Conservation (phyloP, 30 jellyfish, hydroid and myxozoan genomes). For the Cassiopea xamachana region DNA sequence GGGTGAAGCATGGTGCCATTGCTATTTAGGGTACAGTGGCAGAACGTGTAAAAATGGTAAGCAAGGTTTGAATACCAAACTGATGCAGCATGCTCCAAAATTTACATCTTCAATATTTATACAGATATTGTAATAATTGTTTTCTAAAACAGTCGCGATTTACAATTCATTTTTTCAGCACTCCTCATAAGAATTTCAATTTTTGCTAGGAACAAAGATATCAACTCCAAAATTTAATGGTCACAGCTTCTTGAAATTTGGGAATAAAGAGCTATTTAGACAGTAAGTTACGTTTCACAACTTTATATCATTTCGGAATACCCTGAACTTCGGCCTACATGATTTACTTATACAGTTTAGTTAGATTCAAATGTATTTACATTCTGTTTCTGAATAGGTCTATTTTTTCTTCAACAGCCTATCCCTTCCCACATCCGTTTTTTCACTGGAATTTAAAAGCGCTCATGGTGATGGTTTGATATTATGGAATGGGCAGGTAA, state of each 20-base stretch:
- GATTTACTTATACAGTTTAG: neutral
- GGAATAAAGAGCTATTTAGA: slow-evolving; percentile 26
- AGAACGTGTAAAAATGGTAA: slow-evolving; percentile 51
- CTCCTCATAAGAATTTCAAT: neutral
- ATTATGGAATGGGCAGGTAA: slow-evolving; percentile 73
- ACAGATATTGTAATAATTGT: too few species aligned
- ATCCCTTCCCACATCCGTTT: slow-evolving; percentile 28
- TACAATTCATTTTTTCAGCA: neutral
- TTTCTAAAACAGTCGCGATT: too few species aligned
- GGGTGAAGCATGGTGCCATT: slow-evolving; percentile 74
- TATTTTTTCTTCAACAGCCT: slow-evolving; percentile 5
- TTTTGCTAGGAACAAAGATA: slow-evolving; percentile 8
- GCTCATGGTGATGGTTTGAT: slow-evolving; percentile 42
- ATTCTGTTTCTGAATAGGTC: neutral
- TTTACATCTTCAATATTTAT: neutral
- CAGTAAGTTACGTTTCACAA: slow-evolving; percentile 15
- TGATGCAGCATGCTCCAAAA: neutral
- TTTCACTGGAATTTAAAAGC: slow-evolving; percentile 65
- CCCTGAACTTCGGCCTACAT: neutral
- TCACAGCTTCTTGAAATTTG: slow-evolving; percentile 59
- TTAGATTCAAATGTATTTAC: neutral
- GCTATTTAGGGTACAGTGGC: slow-evolving; percentile 72
- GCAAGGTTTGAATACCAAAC: neutral
- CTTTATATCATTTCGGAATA: neutral
- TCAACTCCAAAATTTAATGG: slow-evolving; percentile 63